Evolutionary conservation across 2,797 vertebrate species (phyloP).

Genomic region (Sebastes diaconus): DNA sequence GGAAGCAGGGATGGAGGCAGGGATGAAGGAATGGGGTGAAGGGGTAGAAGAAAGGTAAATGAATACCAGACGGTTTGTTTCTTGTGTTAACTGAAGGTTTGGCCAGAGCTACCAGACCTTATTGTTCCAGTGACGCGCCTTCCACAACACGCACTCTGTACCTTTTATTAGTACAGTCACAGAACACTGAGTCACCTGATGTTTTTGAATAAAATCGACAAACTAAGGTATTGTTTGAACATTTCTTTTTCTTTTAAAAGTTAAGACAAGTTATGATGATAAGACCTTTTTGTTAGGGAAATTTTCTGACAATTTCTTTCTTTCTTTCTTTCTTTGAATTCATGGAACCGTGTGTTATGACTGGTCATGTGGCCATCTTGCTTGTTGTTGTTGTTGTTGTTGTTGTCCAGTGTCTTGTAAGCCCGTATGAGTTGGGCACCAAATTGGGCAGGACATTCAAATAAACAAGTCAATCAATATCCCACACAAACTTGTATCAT

Average conservation of each 20-base stretch:
- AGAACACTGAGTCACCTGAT: neutral
- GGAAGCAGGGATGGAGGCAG: slow-evolving; percentile 12
- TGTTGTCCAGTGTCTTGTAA: too few relatives aligned
- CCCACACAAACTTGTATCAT: neutral
- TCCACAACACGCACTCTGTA: slow-evolving; percentile 9
- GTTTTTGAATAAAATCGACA: neutral
- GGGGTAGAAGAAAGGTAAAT: slow-evolving; percentile 66
- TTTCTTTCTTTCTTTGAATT: too few relatives aligned
- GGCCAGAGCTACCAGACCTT: slow-evolving; percentile 46
- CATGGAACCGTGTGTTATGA: too few relatives aligned
- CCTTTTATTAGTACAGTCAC: neutral
- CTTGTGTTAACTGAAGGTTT: slow-evolving; percentile 60
- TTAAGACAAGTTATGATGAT: neutral
- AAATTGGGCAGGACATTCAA: too few relatives aligned
- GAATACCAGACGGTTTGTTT: slow-evolving; percentile 60
- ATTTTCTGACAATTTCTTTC: too few relatives aligned
- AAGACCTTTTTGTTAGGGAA: too few relatives aligned
- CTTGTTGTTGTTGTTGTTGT: too few relatives aligned
- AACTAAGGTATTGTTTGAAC: neutral
- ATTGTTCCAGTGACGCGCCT: slow-evolving; percentile 44
- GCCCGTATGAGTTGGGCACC: too few relatives aligned
- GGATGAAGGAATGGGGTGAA: slow-evolving; percentile 40
- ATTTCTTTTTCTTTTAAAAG: neutral
- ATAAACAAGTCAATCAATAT: too few relatives aligned
- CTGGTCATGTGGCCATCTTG: too few relatives aligned